Evolutionary conservation across 2,888 invertebrate genomes (phyloP).

Genomic region (Saturnia japonica): DNA sequence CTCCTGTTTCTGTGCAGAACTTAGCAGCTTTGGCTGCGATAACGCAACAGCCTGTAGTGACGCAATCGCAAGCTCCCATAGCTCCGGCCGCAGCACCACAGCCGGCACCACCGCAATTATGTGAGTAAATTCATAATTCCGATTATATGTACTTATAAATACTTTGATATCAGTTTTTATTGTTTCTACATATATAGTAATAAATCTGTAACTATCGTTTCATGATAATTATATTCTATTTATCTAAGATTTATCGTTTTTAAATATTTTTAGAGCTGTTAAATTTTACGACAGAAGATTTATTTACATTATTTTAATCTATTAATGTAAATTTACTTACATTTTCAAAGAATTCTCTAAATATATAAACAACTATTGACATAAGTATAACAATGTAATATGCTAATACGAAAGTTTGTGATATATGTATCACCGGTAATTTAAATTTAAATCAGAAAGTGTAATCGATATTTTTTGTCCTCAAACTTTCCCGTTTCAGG

Average conservation of each 20-base stretch:
- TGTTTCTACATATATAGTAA: neutral
- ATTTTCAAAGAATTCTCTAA: neutral
- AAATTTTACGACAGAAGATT: neutral
- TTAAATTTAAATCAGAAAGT: slow-evolving; percentile 7
- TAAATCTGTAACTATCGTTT: too few relatives aligned
- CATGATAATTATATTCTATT: neutral
- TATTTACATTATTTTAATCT: neutral
- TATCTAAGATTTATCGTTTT: neutral
- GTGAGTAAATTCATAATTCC: slow-evolving; percentile 51
- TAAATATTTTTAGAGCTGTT: neutral
- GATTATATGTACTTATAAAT: neutral
- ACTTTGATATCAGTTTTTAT: neutral
- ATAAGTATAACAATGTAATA: neutral
- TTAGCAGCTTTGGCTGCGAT: slow-evolving; percentile 94
- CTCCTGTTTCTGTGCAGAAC: slow-evolving; percentile 95
- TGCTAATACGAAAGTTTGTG: neutral
- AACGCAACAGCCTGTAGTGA: slow-evolving; percentile 83
- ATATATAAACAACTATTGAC: neutral
- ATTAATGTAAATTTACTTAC: too few relatives aligned
- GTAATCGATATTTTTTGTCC: slow-evolving; percentile 21
- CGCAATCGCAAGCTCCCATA: slow-evolving; percentile 71
- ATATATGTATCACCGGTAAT: neutral
- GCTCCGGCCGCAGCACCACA: slow-evolving; percentile 69
- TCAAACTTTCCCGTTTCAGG: slow-evolving; percentile 76
- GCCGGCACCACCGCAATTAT: slow-evolving; percentile 64